Evolutionary conservation across 2,888 invertebrate species (phyloP).

Genomic region (Molorchus minor): DNA sequence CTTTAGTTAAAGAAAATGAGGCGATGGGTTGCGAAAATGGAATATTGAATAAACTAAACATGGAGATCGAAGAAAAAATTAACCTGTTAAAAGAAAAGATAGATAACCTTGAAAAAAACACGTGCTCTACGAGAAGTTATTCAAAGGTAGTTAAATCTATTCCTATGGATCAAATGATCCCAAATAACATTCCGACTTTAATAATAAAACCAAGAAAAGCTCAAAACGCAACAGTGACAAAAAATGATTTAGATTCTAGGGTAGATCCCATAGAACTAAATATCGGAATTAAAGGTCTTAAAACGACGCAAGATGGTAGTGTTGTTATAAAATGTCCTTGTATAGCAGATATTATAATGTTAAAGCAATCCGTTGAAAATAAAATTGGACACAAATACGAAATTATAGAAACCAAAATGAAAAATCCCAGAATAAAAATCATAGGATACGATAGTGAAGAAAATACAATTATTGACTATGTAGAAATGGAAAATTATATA

Average conservation of each 20-base stretch:
- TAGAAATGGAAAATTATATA: conserved; percentile 15
- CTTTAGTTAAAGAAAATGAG: neutral
- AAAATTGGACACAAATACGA: conserved; percentile 13
- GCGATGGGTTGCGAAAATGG: neutral
- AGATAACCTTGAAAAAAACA: neutral
- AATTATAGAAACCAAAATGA: conserved; percentile 18
- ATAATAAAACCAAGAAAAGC: conserved; percentile 8
- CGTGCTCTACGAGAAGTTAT: neutral
- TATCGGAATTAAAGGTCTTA: neutral
- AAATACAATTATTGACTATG: neutral
- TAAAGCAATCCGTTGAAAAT: neutral
- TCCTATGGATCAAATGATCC: neutral
- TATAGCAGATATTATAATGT: conserved; percentile 1
- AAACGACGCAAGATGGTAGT: neutral
- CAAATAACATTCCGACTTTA: conserved; percentile 6
- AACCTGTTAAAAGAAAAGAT: neutral
- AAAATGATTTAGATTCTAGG: neutral
- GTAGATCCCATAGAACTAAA: conserved; percentile 5
- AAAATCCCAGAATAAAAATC: conserved; percentile 25
- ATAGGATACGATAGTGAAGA: conserved; percentile 3
- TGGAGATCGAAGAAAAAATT: neutral
- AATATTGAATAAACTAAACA: neutral
- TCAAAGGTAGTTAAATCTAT: neutral
- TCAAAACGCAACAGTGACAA: conserved; percentile 9
- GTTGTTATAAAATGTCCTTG: conserved; percentile 15